phyloP scores from a whole-genome alignment of 2,888 invertebrate species.

The Conomelus anceps region DNA sequence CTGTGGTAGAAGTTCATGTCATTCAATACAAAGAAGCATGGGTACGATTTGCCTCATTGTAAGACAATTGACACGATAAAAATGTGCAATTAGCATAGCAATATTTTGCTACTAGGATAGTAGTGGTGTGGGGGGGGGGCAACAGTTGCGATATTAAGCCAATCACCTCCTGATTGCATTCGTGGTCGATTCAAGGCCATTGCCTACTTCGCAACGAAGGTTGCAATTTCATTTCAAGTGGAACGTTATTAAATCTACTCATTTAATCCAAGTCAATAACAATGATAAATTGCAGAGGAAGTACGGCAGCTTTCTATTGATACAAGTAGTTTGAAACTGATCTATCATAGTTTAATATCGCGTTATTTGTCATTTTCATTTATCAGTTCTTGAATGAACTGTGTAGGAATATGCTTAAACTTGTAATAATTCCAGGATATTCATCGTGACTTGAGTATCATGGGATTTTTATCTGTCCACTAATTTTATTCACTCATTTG shows the following conservation, averaged over 20 bases:
- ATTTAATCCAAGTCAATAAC: not conserved
- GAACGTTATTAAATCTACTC: not conserved
- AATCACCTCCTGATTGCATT: not conserved
- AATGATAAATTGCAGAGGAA: not conserved
- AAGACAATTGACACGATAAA: not conserved
- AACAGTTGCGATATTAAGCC: not conserved
- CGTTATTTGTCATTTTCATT: no score
- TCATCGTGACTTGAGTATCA: no score
- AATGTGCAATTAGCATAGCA: not conserved
- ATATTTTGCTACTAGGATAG: no score
- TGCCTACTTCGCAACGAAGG: not conserved
- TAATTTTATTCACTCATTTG: no score
- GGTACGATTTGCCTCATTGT: not conserved
- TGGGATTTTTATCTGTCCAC: no score
- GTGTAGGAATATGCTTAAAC: no score
- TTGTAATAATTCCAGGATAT: no score
- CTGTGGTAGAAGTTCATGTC: not conserved
- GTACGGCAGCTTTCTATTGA: not conserved
- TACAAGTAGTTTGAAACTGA: not conserved
- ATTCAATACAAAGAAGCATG: not conserved
- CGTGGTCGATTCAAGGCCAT: not conserved
- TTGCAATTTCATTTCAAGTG: not conserved
- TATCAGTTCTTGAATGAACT: no score
- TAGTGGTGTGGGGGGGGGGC: not conserved
- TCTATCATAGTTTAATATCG: not conserved